Conservation (phyloP, 2,888 invertebrate species). For the Aphidoletes aphidimyza region DNA sequence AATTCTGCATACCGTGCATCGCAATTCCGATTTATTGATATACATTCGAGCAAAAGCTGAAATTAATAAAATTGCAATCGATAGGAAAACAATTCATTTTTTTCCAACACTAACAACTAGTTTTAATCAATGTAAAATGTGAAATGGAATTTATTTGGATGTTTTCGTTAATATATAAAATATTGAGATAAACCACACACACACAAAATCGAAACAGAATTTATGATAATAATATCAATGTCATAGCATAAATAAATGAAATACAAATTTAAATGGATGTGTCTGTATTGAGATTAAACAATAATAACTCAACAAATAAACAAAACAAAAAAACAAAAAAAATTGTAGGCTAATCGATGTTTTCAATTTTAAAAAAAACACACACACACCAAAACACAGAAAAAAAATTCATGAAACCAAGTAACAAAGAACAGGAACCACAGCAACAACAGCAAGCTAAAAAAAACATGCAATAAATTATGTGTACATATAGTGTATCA, state of each 20-base stretch:
- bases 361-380: constrained; percentile 19
- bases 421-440: neutral
- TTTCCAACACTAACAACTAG: neutral
- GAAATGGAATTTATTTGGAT: constrained; percentile 49
- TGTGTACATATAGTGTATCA: no score
- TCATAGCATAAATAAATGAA: constrained; percentile 34
- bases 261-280: constrained; percentile 43
- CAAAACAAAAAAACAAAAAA: neutral
- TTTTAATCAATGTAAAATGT: constrained; percentile 36
- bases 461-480: neutral
- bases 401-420: neutral
- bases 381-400: neutral
- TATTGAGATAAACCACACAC: no score
- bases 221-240: constrained; percentile 49
- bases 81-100: neutral
- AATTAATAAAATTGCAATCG: neutral
- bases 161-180: constrained; percentile 51
- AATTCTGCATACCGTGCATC: no score
- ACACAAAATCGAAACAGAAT: constrained; percentile 32
- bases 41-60: no score
- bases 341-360: constrained; percentile 35
- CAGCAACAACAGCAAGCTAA: neutral
- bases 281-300: constrained; percentile 42
- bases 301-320: constrained; percentile 11
- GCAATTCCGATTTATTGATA: no score